Evolutionary conservation across 2,797 vertebrate genomes (phyloP), one percentile per base, ranked within the genome.

Genomic region (Corythornis leucogaster): DNA sequence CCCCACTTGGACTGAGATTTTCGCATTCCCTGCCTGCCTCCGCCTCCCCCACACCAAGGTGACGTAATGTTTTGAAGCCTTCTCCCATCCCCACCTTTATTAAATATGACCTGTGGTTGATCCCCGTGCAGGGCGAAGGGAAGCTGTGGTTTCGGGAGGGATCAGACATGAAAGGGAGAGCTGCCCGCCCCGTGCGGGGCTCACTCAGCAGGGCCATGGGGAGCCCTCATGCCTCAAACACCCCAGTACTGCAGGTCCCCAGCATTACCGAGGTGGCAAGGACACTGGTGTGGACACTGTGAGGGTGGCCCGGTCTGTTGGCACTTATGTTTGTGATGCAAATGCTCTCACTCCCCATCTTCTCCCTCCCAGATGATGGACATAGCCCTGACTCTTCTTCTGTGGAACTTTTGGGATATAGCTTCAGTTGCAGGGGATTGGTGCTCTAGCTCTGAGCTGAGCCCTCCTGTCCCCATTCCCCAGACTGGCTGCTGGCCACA

Each of bases 91-190:
- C 98, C 98, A 97, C 98, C 95, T 97, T 98, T 97, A 95, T 96
- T 98, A 98, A 98, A 98, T 98, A 98, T 98, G 98, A 98, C 98
- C 98, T 74, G 92, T 50, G 24, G 76, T 78, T 98, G 97, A 98
- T 98, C 98, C 96, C 96, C 59, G 80, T 17, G 84, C 93, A 11
- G 89, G 87, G 70, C 70, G 33, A 84, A 66, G 90, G 96, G 95
- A 96, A 97, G 92, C 85, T 97, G 96, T 92, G 93, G 97, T 97
- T 97, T 97, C 92, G 79, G 73, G 84, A 96, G 96, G 89, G 92
- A 92, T 80, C 86, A 87, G 92, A 89, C 87, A 97, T 78, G 95
- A 97, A 97, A 97, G 94, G 87, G 79, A 96, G 97, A 92, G 74
- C 89, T 90, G 85, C 71, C 40, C 4, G 26, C 35, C 84, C 79